A percentile compares a stretch with the other conserved stretches of the same genome.
Evolutionary conservation across 2,113 vertebrate species (phyloP).

Genomic region (Epinephelus cyanopodus): DNA sequence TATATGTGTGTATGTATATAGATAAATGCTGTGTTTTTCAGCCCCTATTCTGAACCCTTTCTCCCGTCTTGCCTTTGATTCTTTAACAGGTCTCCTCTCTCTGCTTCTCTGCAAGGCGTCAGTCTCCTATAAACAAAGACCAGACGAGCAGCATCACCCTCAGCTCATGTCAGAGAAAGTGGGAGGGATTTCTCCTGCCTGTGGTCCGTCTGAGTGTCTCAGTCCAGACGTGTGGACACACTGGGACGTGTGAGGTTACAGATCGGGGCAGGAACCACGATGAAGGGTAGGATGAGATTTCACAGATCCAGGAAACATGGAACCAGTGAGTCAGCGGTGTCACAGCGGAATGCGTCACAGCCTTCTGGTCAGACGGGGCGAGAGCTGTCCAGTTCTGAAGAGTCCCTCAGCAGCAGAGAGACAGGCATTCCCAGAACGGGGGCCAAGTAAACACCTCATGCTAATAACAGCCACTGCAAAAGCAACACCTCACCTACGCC

Average conservation of each 20-base stretch:
- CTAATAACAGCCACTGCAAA: constrained; percentile 44
- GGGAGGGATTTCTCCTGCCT: constrained; percentile 47
- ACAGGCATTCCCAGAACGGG: constrained; percentile 58
- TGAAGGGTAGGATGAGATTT: constrained; percentile 59
- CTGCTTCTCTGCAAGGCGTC: constrained; percentile 6
- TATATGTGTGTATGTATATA: background rate
- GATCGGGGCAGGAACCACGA: constrained; percentile 11
- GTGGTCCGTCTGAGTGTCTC: constrained; percentile 42
- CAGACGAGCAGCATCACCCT: constrained; percentile 4
- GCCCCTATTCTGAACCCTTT: background rate
- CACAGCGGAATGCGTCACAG: constrained; percentile 67
- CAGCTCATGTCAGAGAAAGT: constrained; percentile 25
- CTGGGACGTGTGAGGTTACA: constrained; percentile 36
- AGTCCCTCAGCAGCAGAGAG: constrained; percentile 25
- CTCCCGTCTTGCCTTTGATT: background rate
- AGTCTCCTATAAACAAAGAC: background rate
- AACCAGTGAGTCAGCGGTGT: constrained; percentile 69
- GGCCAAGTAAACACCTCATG: constrained; percentile 52
- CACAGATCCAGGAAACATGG: constrained; percentile 68
- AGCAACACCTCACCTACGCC: constrained; percentile 53
- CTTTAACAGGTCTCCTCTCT: background rate
- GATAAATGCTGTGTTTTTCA: background rate
- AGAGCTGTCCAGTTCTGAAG: constrained; percentile 58
- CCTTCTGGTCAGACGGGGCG: constrained; percentile 69
- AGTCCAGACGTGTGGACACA: constrained; percentile 30